Percentiles rank a stretch among this genome's conserved stretches.
phyloP scores from a whole-genome alignment of 2,113 vertebrate species.

The Anser brachyrhynchus region DNA sequence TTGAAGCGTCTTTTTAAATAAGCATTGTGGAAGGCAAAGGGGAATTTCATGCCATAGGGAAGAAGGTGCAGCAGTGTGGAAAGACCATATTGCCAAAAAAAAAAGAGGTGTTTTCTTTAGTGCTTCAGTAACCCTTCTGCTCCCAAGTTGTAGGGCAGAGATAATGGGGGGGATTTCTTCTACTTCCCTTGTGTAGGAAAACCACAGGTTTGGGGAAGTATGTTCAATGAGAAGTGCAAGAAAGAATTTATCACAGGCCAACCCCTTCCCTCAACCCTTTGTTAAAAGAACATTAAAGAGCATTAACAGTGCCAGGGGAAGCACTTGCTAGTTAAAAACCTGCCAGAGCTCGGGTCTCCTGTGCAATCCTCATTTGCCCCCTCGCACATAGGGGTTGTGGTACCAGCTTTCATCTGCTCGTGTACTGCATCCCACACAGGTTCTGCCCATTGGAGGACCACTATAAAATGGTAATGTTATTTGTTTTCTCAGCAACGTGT shows the following conservation, averaged over 20 bases:
- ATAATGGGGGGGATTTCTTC: background rate
- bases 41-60: slow-evolving; percentile 12
- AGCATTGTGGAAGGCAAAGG: background rate
- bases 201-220: background rate
- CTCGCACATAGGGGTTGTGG: fast-evolving
- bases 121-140: background rate
- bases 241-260: background rate
- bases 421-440: background rate
- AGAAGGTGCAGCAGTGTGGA: background rate
- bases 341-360: background rate
- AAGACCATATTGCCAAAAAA: background rate
- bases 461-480: background rate
- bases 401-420: background rate
- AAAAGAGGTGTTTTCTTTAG: background rate
- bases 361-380: background rate
- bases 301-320: background rate
- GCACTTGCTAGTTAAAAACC: background rate
- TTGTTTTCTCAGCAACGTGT: background rate
- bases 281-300: background rate
- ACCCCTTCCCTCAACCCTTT: background rate
- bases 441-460: background rate
- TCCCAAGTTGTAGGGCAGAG: background rate
- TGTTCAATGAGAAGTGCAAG: background rate
- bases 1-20: background rate
- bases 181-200: background rate